phyloP scores from a whole-genome alignment of 2,888 invertebrate species.

The Volucella bombylans region DNA sequence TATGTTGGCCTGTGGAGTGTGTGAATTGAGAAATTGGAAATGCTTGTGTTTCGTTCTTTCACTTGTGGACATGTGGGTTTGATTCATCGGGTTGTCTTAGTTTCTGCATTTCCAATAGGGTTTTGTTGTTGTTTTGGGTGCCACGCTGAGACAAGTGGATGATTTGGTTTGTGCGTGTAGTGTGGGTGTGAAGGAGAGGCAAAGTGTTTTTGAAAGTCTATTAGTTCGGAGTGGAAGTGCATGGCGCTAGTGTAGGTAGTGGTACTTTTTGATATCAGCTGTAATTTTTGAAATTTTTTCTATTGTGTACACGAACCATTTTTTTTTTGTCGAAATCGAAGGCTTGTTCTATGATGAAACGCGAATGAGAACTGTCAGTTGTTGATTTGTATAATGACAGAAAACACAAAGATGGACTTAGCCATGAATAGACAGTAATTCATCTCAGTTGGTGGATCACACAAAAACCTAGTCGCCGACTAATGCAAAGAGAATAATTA shows the following conservation, averaged over 20 bases:
- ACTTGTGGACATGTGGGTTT: too few relatives aligned
- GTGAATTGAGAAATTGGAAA: too few relatives aligned
- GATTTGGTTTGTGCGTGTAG: background rate
- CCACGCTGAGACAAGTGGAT: conserved; percentile 52
- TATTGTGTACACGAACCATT: conserved; percentile 43
- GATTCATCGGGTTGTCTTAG: conserved; percentile 47
- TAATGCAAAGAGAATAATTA: too few relatives aligned
- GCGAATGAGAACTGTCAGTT: too few relatives aligned
- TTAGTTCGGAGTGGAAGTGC: conserved; percentile 44
- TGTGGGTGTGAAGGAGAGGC: conserved; percentile 60
- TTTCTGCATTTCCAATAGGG: background rate
- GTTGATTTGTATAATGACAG: too few relatives aligned
- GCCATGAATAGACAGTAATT: too few relatives aligned
- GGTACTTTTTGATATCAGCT: conserved; percentile 11
- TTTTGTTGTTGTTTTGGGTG: background rate
- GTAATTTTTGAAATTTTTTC: conserved; percentile 21
- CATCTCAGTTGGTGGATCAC: too few relatives aligned
- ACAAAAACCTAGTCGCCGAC: too few relatives aligned
- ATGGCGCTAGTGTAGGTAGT: conserved; percentile 35
- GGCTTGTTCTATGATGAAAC: too few relatives aligned
- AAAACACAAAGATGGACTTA: too few relatives aligned
- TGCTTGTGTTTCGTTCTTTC: too few relatives aligned
- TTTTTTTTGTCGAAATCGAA: conserved; percentile 36
- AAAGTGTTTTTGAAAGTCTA: conserved; percentile 50
- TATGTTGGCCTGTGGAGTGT: background rate